Evolutionary conservation across 92 coral and sea anemone genomes (phyloP).

Genomic region (Siderastrea siderea): DNA sequence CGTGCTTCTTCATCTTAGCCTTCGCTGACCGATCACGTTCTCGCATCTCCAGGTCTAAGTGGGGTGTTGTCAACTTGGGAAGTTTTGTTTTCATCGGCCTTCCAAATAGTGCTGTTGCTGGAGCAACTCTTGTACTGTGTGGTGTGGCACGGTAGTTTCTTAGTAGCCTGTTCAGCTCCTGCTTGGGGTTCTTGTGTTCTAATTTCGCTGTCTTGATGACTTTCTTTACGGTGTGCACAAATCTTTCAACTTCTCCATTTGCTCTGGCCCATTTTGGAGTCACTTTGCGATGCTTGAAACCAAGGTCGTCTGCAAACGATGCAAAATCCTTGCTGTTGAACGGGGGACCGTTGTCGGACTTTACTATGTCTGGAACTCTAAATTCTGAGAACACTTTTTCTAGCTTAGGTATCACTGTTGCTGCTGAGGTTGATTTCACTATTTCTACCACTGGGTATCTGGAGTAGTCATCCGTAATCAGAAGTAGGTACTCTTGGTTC

Average conservation of each 20-base stretch:
- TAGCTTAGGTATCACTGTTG: constrained; percentile 34
- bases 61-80: constrained; percentile 38
- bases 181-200: constrained; percentile 48
- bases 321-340: constrained; percentile 61
- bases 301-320: constrained; percentile 53
- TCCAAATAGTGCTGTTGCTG: constrained; percentile 60
- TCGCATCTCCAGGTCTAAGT: constrained; percentile 16
- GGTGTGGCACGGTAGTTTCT: constrained; percentile 75
- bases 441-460: constrained; percentile 52
- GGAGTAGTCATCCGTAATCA: constrained; percentile 57
- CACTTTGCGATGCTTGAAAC: constrained; percentile 69
- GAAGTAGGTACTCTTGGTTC: constrained; percentile 3
- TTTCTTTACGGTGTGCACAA: constrained; percentile 54
- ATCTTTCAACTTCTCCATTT: constrained; percentile 75
- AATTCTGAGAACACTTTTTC: constrained; percentile 68
- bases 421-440: constrained; percentile 43
- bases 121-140: constrained; percentile 66
- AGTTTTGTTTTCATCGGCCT: constrained; percentile 69
- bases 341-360: constrained; percentile 73
- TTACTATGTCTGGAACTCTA: constrained; percentile 57
- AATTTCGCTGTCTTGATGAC: constrained; percentile 48
- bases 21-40: constrained; percentile 47
- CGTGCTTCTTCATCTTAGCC: constrained; percentile 58
- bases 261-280: constrained; percentile 79
- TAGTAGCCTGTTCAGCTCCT: constrained; percentile 54